Conservation (phyloP, 2,113 vertebrate genomes). For the Burhinus oedicnemus region DNA sequence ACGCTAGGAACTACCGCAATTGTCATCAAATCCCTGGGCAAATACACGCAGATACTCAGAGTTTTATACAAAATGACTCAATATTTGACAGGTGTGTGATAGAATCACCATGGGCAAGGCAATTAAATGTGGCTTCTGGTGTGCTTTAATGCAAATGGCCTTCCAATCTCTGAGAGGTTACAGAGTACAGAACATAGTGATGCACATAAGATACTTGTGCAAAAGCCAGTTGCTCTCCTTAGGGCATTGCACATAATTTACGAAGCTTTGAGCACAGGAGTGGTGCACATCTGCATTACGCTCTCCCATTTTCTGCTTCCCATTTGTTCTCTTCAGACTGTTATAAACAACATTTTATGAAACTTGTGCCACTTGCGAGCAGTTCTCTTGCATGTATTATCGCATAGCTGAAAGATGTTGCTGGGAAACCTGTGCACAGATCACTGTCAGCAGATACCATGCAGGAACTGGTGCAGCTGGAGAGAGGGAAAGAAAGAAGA, state of each 20-base stretch:
- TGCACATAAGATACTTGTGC: neutral
- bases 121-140: neutral
- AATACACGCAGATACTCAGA: neutral
- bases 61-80: neutral
- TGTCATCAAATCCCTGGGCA: neutral
- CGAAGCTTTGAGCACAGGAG: neutral
- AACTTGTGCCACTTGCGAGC: neutral
- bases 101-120: neutral
- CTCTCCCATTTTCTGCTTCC: neutral
- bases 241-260: neutral
- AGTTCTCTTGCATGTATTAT: neutral
- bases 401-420: neutral
- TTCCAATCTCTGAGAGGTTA: neutral
- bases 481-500: neutral
- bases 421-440: neutral
- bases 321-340: neutral
- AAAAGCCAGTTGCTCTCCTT: neutral
- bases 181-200: neutral
- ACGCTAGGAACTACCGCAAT: neutral
- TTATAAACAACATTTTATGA: neutral
- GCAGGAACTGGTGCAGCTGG: neutral
- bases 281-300: accelerated
- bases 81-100: neutral
- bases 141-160: neutral
- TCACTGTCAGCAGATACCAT: neutral